phyloP scores from a whole-genome alignment of 2,113 vertebrate genomes.

The Rhineura floridana region DNA sequence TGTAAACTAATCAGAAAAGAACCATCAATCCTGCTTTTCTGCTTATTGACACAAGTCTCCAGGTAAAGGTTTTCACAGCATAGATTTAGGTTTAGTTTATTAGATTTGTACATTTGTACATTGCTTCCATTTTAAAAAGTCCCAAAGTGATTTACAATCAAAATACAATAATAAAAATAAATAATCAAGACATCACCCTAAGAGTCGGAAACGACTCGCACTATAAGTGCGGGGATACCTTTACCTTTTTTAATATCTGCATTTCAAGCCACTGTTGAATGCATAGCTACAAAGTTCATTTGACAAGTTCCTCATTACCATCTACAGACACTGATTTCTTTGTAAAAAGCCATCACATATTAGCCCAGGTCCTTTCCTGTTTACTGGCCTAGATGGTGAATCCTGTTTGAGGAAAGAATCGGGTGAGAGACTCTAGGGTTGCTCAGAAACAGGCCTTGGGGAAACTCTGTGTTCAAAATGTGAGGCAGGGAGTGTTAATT shows the following conservation, averaged over 20 bases:
- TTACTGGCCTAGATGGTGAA: not conserved
- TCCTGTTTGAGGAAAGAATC: not conserved
- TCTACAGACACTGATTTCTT: not conserved
- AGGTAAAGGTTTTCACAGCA: not conserved
- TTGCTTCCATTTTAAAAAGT: too few species aligned
- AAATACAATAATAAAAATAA: too few species aligned
- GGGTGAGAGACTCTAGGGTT: not conserved
- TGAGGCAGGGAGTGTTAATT: constrained; percentile 1
- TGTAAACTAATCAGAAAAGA: not conserved
- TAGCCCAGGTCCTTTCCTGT: not conserved
- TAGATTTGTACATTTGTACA: too few species aligned
- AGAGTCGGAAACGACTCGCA: too few species aligned
- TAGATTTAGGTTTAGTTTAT: too few species aligned
- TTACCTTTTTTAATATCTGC: not conserved
- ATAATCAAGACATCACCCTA: not conserved
- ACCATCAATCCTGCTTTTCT: not conserved
- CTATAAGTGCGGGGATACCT: too few species aligned
- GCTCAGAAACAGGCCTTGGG: constrained; percentile 16
- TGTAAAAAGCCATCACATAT: not conserved
- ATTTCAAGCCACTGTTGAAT: not conserved
- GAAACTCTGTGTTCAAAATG: not conserved
- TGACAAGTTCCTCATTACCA: not conserved
- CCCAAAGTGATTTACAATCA: too few species aligned
- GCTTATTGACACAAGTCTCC: not conserved
- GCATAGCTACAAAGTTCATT: not conserved